Evolutionary conservation across 92 coral and sea anemone genomes (phyloP), one percentile per base, ranked within the genome.

Genomic region (Actinernus sp.): DNA sequence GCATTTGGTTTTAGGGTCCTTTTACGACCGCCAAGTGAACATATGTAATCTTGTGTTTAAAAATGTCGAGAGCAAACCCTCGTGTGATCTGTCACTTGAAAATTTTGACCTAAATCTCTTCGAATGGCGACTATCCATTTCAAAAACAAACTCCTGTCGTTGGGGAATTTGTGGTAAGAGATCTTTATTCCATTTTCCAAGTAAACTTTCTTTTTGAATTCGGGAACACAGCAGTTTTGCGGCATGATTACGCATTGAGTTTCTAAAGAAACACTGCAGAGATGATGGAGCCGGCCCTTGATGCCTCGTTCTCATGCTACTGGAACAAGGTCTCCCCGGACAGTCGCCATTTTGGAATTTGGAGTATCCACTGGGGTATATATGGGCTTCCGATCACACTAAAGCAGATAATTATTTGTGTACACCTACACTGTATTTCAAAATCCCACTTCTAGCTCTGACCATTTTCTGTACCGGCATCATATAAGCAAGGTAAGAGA

Each of bases 21-120:
- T 60, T 60, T 60, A 17, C 47, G 75, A 19, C 82, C 88, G 49
- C 76, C 49, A 22, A 81, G 36, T 9, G 81, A 45, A 13, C 23
- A 11, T 28, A 12, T 30, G 19, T 9, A 85, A 65, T 85, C 81
- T 10, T 16, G 2, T 12, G 45, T 26, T 38, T 84, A 77, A 39
- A 84, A 85, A 48, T 79, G 92, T 28, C 92, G 67, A 53, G 83
- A 85, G 70, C 87, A 85, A 44, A 79, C 83, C 48, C 77, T 57
- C 33, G 74, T 73, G 79, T 80, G 54, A 18, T 49, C 40, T 10
- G 58, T 80, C 27, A 86, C 77, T 19, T 28, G 28, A 43, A 86
- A 86, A 51, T 55, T 18, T 29, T 23, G 59, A 11, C 92, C 92
- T 30, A 80, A 58, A 68, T 86, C 92, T 68, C 76, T 60, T 19